phyloP scores from a whole-genome alignment of 2,888 invertebrate species.

The Ferdinandea cuprea region DNA sequence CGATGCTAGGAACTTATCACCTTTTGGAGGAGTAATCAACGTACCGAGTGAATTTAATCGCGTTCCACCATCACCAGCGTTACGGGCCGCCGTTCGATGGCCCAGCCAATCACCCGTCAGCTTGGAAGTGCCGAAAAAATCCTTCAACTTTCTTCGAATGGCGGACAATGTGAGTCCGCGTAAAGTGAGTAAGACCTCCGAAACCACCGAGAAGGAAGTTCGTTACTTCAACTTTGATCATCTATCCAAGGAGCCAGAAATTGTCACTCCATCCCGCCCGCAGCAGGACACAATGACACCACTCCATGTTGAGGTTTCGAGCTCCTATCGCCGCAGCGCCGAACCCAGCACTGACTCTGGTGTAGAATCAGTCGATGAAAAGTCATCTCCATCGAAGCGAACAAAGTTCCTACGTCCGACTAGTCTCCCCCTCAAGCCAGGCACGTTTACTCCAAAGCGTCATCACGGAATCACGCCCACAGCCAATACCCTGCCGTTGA shows the following conservation, averaged over 20 bases:
- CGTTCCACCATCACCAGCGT: conserved; percentile 79
- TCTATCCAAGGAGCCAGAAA: conserved; percentile 75
- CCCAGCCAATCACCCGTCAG: conserved; percentile 66
- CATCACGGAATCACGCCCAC: conserved; percentile 93
- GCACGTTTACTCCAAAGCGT: conserved; percentile 91
- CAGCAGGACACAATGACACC: conserved; percentile 76
- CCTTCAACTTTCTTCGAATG: conserved; percentile 82
- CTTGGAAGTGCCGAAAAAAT: conserved; percentile 77
- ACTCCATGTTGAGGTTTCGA: conserved; percentile 79
- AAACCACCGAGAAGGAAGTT: conserved; percentile 78
- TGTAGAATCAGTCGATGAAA: conserved; percentile 56
- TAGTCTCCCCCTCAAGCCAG: conserved; percentile 92
- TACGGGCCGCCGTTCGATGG: conserved; percentile 79
- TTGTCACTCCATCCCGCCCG: conserved; percentile 18
- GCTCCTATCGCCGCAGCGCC: conserved; percentile 50
- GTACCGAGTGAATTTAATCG: conserved; percentile 80
- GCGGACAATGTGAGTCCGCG: conserved; percentile 82
- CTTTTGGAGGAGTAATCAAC: conserved; percentile 81
- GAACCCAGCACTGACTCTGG: conserved; percentile 43
- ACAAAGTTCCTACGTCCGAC: conserved; percentile 91
- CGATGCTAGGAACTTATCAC: conserved; percentile 77
- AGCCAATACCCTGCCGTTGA: conserved; percentile 91
- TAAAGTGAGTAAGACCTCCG: conserved; percentile 75
- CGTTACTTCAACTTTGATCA: conserved; percentile 81
- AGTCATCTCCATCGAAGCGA: conserved; percentile 76